These are phyloP conservation scores for Hyles vespertilio DNA, from an alignment of 1,140 invertebrate genomes.

Conservation along the genomic window DNA sequence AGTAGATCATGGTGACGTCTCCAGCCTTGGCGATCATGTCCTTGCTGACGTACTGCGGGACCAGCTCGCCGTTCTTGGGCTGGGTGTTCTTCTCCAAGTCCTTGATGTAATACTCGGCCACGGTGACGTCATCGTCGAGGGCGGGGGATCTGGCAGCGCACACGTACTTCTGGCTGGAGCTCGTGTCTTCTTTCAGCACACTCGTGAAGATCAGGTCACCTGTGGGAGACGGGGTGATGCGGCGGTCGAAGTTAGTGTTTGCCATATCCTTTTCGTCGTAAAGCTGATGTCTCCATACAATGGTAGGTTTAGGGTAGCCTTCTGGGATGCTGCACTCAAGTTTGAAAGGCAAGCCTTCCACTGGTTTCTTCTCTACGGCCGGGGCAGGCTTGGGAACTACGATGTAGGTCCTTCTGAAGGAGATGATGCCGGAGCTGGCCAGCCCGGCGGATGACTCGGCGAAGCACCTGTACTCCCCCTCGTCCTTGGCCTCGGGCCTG, in stretches of 20 bases:
- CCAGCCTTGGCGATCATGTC: slow-evolving; percentile 42
- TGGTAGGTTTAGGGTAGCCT: slow-evolving; percentile 47
- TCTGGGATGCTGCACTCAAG: slow-evolving; percentile 42
- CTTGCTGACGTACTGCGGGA: slow-evolving; percentile 41
- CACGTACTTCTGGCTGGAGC: slow-evolving; percentile 43
- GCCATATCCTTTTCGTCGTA: slow-evolving; percentile 21
- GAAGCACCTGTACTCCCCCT: slow-evolving; percentile 44
- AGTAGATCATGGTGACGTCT: slow-evolving; percentile 43
- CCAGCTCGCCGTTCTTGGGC: slow-evolving; percentile 26
- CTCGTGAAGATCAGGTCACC: slow-evolving; percentile 49
- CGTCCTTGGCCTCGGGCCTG: slow-evolving; percentile 27
- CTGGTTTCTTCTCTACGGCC: slow-evolving; percentile 32
- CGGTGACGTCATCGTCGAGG: slow-evolving; percentile 25
- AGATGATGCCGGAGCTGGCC: slow-evolving; percentile 32
- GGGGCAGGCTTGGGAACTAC: slow-evolving; percentile 19
- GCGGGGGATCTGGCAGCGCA: slow-evolving; percentile 45
- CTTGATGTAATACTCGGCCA: slow-evolving; percentile 47
- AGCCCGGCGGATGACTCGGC: slow-evolving; percentile 34
- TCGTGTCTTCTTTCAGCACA: slow-evolving; percentile 38
- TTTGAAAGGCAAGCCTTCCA: slow-evolving; percentile 42
- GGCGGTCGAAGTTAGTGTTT: slow-evolving; percentile 23
- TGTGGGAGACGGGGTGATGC: slow-evolving; percentile 39
- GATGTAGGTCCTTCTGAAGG: slow-evolving; percentile 34
- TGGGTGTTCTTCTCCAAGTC: slow-evolving; percentile 25
- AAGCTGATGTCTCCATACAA: slow-evolving; percentile 39